Conservation (phyloP, 2,888 invertebrate genomes). For the Conomelus anceps region DNA sequence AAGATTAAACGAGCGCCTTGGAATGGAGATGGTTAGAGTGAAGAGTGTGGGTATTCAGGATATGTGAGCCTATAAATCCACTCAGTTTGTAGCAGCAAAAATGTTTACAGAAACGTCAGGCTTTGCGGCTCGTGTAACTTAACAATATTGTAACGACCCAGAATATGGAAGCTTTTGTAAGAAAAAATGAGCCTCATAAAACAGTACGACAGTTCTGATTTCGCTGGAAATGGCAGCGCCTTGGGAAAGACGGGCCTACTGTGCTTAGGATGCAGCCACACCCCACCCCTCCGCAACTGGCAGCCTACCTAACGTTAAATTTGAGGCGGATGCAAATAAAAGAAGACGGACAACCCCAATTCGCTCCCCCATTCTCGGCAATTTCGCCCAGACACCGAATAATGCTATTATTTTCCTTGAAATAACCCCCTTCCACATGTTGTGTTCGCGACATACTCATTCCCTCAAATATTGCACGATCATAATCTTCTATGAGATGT, state of each 20-base stretch:
- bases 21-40: not conserved
- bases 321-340: not conserved
- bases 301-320: not conserved
- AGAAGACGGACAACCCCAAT: not conserved
- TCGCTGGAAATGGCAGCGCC: conserved; percentile 1
- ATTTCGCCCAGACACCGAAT: not conserved
- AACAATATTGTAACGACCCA: conserved; percentile 11
- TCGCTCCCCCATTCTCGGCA: not conserved
- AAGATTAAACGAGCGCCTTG: not conserved
- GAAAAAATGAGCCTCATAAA: conserved; percentile 8
- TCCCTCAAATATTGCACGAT: not conserved
- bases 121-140: not conserved
- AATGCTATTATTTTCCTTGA: not conserved
- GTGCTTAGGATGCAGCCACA: not conserved
- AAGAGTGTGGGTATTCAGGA: not conserved
- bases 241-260: not conserved
- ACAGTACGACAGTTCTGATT: conserved; percentile 8
- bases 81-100: not conserved
- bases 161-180: conserved; percentile 7
- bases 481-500: not conserved
- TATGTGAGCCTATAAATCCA: not conserved
- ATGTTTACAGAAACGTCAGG: not conserved
- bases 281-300: not conserved
- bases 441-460: not conserved
- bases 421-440: not conserved